Percentiles rank a stretch among this genome's conserved stretches.
Evolutionary conservation across 2,888 invertebrate genomes (phyloP).

Genomic region (Ichneumoninae sp.): DNA sequence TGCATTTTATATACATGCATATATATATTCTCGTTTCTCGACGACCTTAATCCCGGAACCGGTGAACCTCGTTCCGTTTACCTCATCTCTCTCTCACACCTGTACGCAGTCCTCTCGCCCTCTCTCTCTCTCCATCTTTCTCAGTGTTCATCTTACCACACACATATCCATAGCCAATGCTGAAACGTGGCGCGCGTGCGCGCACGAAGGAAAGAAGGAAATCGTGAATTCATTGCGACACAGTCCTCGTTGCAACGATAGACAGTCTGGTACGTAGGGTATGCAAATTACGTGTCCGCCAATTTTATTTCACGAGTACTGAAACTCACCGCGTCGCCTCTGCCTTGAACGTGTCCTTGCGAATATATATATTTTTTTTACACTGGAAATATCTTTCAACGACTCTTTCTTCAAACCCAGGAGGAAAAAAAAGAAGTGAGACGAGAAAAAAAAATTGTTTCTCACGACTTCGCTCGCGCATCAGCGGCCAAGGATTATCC

Average conservation of each 20-base stretch:
- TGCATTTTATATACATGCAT: neutral
- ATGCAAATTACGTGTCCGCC: constrained; percentile 51
- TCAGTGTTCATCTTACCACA: constrained; percentile 18
- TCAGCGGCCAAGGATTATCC: neutral
- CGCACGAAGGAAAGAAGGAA: constrained; percentile 27
- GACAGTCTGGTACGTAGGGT: constrained; percentile 10
- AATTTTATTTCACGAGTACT: constrained; percentile 40
- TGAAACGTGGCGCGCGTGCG: constrained; percentile 6
- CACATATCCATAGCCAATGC: neutral
- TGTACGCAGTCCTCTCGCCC: constrained; percentile 1
- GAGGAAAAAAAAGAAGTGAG: neutral
- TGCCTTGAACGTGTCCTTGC: constrained; percentile 56
- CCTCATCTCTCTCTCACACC: constrained; percentile 36
- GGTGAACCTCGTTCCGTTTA: constrained; percentile 69
- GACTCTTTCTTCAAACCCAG: neutral
- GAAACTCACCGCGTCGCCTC: constrained; percentile 2
- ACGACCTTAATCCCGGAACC: constrained; percentile 61
- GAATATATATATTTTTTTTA: constrained; percentile 24
- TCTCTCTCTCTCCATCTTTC: neutral
- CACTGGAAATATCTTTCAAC: constrained; percentile 7
- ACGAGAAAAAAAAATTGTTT: neutral
- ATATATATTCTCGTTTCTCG: constrained; percentile 41
- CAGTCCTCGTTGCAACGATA: constrained; percentile 32
- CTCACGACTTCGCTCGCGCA: neutral
- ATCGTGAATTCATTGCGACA: constrained; percentile 43